Evolutionary conservation across 2,888 invertebrate species (phyloP), one percentile per base, ranked within the genome.

Genomic region (Eremobia ochroleuca): DNA sequence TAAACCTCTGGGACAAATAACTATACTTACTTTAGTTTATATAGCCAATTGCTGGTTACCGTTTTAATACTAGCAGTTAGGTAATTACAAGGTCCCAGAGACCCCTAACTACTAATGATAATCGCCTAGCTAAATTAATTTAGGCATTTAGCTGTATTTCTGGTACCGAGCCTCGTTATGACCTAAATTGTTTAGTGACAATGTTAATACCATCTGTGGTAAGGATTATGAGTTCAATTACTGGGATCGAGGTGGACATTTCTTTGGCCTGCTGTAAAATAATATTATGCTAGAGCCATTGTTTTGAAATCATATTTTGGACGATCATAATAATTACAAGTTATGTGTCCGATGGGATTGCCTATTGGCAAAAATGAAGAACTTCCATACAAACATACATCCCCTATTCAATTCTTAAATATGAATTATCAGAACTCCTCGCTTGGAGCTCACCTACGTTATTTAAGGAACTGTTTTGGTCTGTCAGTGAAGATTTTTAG

Each of bases 41-140:
- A 55, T 1, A 25, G 49, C n/a, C 13, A 58, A 78, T 65, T 59
- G 9, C 31, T 64, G 46, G 52, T 64, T 64, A 59, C 31, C 28
- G 18, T 52, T 61, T 65, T 15, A 52, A 59, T 76, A 61, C 40
- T 61, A 18, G 68, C 28, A 68, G 69, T 77, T 64, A 64, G 40
- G 49, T 75, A 73, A 75, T 78, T 59, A 75, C 72, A 74, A 43
- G 69, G 52, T n/a, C 40, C 25, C 13, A 43, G 40, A 49, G 31
- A 28, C 25, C 43, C 43, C 52, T 59, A 75, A 69, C 72, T 61
- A 49, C 65, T 59, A 77, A 77, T 62, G 64, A 58, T 69, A 74
- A 77, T 65, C 68, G 68, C 52, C 28, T 31, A 61, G 64, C 69
- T 52, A 68, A 65, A 82, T 65, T 82, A 72, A 85, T 71, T 85